phyloP scores from a whole-genome alignment of 1,140 invertebrate genomes.

The Lysiphlebus fabarum region DNA sequence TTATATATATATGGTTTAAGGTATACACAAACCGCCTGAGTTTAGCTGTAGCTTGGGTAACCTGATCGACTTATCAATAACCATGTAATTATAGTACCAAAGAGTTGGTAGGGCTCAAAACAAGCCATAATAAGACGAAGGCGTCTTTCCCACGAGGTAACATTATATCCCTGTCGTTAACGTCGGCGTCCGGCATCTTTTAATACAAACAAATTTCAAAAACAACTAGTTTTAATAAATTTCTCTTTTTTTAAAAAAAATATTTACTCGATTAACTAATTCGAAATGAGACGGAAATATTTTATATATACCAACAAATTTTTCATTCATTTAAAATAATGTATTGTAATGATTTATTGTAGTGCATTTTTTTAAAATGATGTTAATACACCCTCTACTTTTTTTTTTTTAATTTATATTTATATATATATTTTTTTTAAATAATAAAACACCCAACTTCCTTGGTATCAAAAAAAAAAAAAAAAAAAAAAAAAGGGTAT shows the following conservation, averaged over 20 bases:
- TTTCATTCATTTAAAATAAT: no score
- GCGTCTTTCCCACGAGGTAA: constrained; percentile 56
- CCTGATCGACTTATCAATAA: constrained; percentile 58
- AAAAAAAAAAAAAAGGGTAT: no score
- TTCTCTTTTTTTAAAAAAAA: no score
- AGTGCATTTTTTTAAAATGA: no score
- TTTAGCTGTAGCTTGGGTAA: constrained; percentile 36
- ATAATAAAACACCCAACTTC: constrained; percentile 3
- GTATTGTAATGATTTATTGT: no score
- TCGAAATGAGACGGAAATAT: no score
- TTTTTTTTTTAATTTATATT: background rate
- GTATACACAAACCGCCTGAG: constrained; percentile 10
- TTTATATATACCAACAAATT: no score
- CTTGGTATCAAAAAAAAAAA: background rate
- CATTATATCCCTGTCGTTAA: constrained; percentile 51
- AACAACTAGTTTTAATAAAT: no score
- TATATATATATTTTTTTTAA: background rate
- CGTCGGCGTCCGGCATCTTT: constrained; percentile 36
- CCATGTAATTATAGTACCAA: constrained; percentile 56
- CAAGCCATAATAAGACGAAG: constrained; percentile 56
- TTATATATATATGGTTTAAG: background rate
- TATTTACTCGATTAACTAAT: no score
- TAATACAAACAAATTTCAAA: background rate
- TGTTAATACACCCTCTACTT: no score
- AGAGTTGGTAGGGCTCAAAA: constrained; percentile 55